Base-by-base conservation (phyloP, 1,140 invertebrate genomes). In the Macrobrachium rosenbergii region DNA sequence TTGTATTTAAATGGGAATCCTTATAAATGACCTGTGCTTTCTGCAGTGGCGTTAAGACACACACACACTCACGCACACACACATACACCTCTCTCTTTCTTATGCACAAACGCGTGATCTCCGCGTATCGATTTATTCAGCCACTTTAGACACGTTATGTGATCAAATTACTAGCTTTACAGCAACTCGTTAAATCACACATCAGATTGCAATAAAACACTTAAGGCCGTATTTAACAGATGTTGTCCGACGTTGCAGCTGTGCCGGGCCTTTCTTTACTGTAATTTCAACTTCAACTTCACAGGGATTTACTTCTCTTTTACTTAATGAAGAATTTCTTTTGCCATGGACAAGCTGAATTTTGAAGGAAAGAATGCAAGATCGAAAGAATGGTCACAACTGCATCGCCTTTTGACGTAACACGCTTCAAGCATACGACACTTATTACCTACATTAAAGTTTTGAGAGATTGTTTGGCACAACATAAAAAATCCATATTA, bases 381-480 rank as follows among this genome's bases (percentile, higher is more conserved):
- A 8, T 0, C 12, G 52, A 52, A 52, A 52, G 52, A 52, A 0
- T 10, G 8, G 52, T 52, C 52, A 52, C 12, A 52, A 12, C 52
- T n/a, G 45, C 6, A 23, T 28, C 43, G 21, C 23, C 21, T 37
- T 8, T 45, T n/a, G 76, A n/a, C 23, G 19, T 21, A n/a, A 23
- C 23, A 59, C 76, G 23, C 23, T 19, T 28, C 52, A 58, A 43
- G 59, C 64, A 82, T 43, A 82, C 62, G 62, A 10, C 60, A 64
- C 79, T 43, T 64, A 67, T 37, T 82, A 37, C 60, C 79, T 82
- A 82, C 6, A n/a, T 83, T 83, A 28, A 72, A 83, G 37, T 75
- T 58, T 83, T 63, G 19, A 73, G 82, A 83, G 72, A 72, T 75
- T 73, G 84, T 87, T 87, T 87, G 84, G 84, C 84, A 87, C 84